A percentile compares a stretch with the other conserved stretches of the same genome.
These are phyloP conservation scores for Electrophaes corylata DNA, from an alignment of 2,888 invertebrate genomes.

Conservation along the genomic window DNA sequence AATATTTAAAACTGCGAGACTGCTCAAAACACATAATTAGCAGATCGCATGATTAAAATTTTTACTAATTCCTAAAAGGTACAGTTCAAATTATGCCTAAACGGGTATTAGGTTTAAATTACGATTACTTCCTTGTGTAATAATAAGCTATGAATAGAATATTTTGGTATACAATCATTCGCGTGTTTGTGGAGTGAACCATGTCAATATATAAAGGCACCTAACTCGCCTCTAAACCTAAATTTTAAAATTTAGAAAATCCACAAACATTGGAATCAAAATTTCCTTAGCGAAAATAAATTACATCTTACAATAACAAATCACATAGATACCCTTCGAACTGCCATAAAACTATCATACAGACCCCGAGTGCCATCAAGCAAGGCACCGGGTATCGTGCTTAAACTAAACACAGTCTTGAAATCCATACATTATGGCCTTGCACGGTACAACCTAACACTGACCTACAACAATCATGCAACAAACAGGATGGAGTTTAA, in stretches of 20 bases:
- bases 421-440: conserved; percentile 61
- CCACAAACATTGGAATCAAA: conserved; percentile 46
- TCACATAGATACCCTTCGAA: conserved; percentile 78
- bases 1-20: conserved; percentile 51
- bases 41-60: conserved; percentile 55
- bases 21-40: conserved; percentile 59
- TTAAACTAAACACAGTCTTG: conserved; percentile 79
- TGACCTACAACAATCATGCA: conserved; percentile 63
- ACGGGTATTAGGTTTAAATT: conserved; percentile 29
- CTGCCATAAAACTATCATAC: conserved; percentile 56
- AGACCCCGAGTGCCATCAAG: conserved; percentile 8
- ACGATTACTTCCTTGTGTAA: conserved; percentile 17
- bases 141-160: conserved; percentile 27
- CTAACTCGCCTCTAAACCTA: conserved; percentile 20
- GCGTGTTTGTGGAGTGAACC: conserved; percentile 21
- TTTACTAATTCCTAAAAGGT: conserved; percentile 48
- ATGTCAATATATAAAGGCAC: conserved; percentile 1
- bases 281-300: conserved; percentile 60
- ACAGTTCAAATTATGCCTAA: conserved; percentile 49
- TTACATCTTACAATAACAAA: conserved; percentile 72
- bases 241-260: conserved; percentile 36
- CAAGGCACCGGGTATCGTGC: conserved; percentile 44
- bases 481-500: conserved; percentile 48
- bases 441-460: conserved; percentile 60
- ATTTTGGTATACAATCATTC: conserved; percentile 28